Evolutionary conservation across 2,888 invertebrate species (phyloP), one percentile per base, ranked within the genome.

Genomic region (Anaspis maculata): DNA sequence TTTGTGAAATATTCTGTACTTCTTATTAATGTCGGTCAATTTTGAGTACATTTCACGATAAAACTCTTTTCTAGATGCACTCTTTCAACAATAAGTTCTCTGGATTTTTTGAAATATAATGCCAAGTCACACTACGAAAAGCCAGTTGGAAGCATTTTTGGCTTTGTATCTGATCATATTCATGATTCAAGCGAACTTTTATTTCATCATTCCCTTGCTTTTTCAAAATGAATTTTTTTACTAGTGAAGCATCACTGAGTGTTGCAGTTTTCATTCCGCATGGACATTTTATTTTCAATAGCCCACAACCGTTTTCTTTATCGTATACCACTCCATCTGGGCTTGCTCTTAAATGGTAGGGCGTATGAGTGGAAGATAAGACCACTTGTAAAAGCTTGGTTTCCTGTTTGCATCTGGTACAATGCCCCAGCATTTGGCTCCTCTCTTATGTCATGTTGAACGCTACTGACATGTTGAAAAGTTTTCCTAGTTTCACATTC

Each of bases 161-260:
- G 3, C 16, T 16, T n/a, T 27, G 27, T 3, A 27, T n/a, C n/a
- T 27, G 27, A 15, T 5, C 14, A 27, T 27, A 15, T 3, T 27
- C 3, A 23, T 45, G 27, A 4, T 27, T 19, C 9, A 9, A 6
- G 5, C n/a, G n/a, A n/a, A n/a, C n/a, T n/a, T n/a, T n/a, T n/a
- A n/a, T n/a, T n/a, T n/a, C n/a, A n/a, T n/a, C n/a, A n/a, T n/a
- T n/a, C n/a, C n/a, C n/a, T n/a, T n/a, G n/a, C n/a, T n/a, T n/a
- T n/a, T n/a, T n/a, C n/a, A n/a, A n/a, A n/a, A n/a, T n/a, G n/a
- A n/a, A n/a, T n/a, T n/a, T n/a, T n/a, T n/a, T n/a, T n/a, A n/a
- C n/a, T n/a, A n/a, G n/a, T n/a, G n/a, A n/a, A n/a, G n/a, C n/a
- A n/a, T n/a, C n/a, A n/a, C n/a, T n/a, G n/a, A n/a, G n/a, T n/a